A percentile compares a stretch with the other conserved stretches of the same genome.
These are phyloP conservation scores for Tokudaia tokunoshimensis DNA, from an alignment of 2,797 vertebrate species.

Conservation along the genomic window DNA sequence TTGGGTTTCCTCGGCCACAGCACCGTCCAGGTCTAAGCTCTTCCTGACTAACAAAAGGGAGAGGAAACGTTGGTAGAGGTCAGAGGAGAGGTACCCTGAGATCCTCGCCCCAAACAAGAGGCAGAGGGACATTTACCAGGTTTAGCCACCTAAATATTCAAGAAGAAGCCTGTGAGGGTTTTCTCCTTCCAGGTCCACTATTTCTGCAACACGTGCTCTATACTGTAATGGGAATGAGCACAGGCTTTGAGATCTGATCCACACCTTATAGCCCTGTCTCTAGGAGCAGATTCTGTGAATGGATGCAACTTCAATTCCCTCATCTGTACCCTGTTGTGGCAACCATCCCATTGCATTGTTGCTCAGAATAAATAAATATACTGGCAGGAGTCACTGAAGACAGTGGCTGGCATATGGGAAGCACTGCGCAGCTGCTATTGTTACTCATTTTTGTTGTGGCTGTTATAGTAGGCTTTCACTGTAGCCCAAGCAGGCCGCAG, in stretches of 20 bases:
- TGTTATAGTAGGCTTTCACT: not conserved
- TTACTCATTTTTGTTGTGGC: not conserved
- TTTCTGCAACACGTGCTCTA: not conserved
- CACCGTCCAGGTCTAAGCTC: not conserved
- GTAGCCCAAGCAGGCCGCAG: not conserved
- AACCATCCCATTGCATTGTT: not conserved
- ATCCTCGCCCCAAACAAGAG: not conserved
- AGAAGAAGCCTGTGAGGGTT: not conserved
- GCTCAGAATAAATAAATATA: not conserved
- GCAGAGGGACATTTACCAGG: not conserved
- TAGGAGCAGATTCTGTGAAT: constrained; percentile 33
- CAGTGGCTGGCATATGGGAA: not conserved
- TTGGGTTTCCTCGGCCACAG: not conserved
- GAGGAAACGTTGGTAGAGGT: not conserved
- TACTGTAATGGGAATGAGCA: not conserved
- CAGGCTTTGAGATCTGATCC: not conserved
- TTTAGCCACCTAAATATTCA: not conserved
- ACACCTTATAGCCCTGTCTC: not conserved
- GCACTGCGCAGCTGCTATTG: not conserved
- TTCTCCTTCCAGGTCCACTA: not conserved
- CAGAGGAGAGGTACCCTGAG: not conserved
- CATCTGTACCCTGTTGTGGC: not conserved
- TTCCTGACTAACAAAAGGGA: not conserved
- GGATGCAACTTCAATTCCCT: not conserved
- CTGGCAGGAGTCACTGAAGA: not conserved